phyloP scores from a whole-genome alignment of 2,113 vertebrate species.

The Triplophysa dalaica region DNA sequence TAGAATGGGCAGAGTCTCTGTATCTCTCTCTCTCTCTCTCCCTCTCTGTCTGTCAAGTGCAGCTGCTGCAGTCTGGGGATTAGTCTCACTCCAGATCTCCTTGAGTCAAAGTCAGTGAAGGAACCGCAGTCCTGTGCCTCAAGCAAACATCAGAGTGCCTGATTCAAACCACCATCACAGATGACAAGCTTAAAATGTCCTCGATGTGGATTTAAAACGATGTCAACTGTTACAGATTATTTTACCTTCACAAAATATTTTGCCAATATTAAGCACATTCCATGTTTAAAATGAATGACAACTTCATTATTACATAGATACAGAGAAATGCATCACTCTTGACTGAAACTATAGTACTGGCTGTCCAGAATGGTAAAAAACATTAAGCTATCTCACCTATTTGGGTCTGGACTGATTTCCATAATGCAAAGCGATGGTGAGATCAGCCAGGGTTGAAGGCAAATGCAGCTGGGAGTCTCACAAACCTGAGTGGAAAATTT shows the following conservation, averaged over 20 bases:
- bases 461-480: constrained; percentile 64
- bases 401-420: constrained; percentile 68
- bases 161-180: not conserved
- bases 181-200: constrained; percentile 1
- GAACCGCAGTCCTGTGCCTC: constrained; percentile 58
- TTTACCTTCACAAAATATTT: not conserved
- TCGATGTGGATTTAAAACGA: not conserved
- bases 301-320: not conserved
- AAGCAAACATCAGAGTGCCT: constrained; percentile 26
- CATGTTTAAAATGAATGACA: not conserved
- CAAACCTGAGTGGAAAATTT: constrained; percentile 71
- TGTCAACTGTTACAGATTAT: not conserved
- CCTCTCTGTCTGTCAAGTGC: constrained; percentile 63
- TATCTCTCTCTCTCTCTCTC: not conserved
- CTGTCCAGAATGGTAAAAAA: constrained; percentile 23
- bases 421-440: constrained; percentile 72
- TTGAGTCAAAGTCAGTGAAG: constrained; percentile 71
- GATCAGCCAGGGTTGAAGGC: constrained; percentile 59
- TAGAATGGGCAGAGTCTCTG: not conserved
- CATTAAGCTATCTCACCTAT: constrained; percentile 34
- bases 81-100: constrained; percentile 58
- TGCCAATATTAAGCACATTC: not conserved
- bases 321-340: not conserved
- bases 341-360: not conserved
- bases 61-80: constrained; percentile 62